Evolutionary conservation across 2,113 vertebrate species (phyloP).

Genomic region (Thoracochromis brauschi): DNA sequence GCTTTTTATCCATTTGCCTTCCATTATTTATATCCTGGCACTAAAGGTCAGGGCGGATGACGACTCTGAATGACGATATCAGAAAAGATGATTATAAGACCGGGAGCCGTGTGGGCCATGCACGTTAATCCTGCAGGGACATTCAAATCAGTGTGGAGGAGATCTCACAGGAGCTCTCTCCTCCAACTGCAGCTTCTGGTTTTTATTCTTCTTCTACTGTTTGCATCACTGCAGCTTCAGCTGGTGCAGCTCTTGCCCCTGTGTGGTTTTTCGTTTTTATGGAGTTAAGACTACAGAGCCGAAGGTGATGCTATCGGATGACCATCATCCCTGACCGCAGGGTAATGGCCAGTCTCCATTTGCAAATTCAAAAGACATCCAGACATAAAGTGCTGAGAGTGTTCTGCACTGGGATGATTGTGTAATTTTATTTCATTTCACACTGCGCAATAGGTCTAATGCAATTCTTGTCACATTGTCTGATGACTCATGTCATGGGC

Average conservation of each 20-base stretch:
- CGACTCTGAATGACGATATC: neutral
- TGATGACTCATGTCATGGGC: neutral
- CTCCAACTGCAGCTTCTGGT: neutral
- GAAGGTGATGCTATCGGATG: neutral
- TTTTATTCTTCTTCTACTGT: neutral
- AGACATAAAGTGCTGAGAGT: neutral
- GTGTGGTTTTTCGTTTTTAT: neutral
- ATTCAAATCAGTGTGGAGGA: neutral
- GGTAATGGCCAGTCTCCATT: neutral
- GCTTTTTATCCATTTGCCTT: constrained; percentile 13
- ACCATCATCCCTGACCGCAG: neutral
- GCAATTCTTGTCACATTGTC: neutral
- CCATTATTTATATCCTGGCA: constrained; percentile 9
- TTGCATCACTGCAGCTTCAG: neutral
- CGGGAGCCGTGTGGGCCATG: neutral
- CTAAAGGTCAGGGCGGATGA: constrained; percentile 30
- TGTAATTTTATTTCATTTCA: neutral
- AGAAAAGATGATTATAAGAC: constrained; percentile 23
- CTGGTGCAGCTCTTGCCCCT: neutral
- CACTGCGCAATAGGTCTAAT: neutral
- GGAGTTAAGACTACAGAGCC: neutral
- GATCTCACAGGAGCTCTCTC: neutral
- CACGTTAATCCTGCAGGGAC: neutral
- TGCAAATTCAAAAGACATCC: neutral
- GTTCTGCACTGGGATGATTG: neutral